These are phyloP conservation scores for Poecile atricapillus DNA, from an alignment of 2,113 vertebrate genomes.

Conservation along the genomic window DNA sequence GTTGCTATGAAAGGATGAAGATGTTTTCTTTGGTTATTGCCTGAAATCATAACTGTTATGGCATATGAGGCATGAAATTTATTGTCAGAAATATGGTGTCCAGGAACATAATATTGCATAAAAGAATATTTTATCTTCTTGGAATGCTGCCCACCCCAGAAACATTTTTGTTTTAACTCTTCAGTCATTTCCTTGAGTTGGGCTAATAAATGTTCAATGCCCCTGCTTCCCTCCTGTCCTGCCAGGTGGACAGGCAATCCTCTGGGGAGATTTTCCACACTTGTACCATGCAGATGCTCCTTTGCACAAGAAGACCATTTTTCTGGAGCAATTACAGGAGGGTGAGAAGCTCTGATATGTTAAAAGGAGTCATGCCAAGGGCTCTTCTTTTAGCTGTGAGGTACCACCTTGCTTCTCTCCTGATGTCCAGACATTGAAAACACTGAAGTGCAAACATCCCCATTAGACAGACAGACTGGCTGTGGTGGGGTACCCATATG, in stretches of 20 bases:
- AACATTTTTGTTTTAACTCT: background rate
- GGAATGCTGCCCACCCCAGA: background rate
- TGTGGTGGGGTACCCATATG: rapidly evolving
- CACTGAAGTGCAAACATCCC: background rate
- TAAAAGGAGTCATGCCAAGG: background rate
- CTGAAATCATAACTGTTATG: conserved; percentile 34
- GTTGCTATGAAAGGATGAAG: background rate
- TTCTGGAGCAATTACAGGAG: background rate
- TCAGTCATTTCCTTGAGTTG: background rate
- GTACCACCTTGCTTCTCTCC: background rate
- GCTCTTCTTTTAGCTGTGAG: background rate
- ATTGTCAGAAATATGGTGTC: conserved; percentile 35
- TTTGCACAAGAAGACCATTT: background rate
- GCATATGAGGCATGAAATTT: conserved; percentile 55
- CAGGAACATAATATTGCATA: background rate
- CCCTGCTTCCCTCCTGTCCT: background rate
- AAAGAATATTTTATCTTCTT: conserved; percentile 31
- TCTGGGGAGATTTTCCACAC: background rate
- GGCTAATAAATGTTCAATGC: background rate
- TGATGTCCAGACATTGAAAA: background rate
- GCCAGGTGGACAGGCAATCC: background rate
- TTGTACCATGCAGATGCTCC: background rate
- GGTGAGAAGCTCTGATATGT: background rate
- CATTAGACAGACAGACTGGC: background rate
- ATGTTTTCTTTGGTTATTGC: conserved; percentile 5